Evolutionary conservation across 2,113 vertebrate genomes (phyloP), one percentile per base, ranked within the genome.

Genomic region (Apodemus sylvaticus): DNA sequence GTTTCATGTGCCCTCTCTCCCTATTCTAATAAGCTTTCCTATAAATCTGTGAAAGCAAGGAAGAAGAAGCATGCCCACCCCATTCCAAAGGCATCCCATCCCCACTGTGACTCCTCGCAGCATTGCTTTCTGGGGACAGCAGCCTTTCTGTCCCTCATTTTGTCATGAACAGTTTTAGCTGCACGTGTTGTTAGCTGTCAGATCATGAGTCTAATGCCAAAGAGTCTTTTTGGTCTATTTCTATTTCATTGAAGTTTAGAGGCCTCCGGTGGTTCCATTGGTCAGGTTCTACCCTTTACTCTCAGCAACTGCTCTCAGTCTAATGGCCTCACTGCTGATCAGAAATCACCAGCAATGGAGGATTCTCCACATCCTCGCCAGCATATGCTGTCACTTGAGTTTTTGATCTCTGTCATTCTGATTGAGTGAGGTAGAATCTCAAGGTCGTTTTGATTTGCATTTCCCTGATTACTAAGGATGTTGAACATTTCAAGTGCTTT

Each of bases 281-380:
- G n/a, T 77, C 78, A 0, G 19, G 53, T 77, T 58, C 98, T 99
- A 99, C 26, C 99, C 99, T 98, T 99, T 99, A 87, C 99, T 99
- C 70, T 99, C 99, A 36, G 99, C 99, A 62, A 99, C 99, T 2
- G 99, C 99, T 79, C 99, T 98, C 94, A 99, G 98, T 96, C 99
- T 99, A 97, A 99, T 99, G 85, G 99, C 99, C 97, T 99, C 99
- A 98, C 99, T 99, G 96, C 99, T 99, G 98, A 99, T 99, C 99
- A 2, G 99, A 99, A 94, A 99, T 99, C 99, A 99, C 36, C 64
- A 66, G 64, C 64, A 66, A 34, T 66, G 29, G 64, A 13, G 29
- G 64, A 66, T 31, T 34, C 64, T 66, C 29, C 26, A 66, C 12
- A 34, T 66, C 64, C 64, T 34, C 64, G 2, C 12, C 64, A 34